Conservation (phyloP, 2,113 vertebrate genomes). For the Neoarius graeffei region DNA sequence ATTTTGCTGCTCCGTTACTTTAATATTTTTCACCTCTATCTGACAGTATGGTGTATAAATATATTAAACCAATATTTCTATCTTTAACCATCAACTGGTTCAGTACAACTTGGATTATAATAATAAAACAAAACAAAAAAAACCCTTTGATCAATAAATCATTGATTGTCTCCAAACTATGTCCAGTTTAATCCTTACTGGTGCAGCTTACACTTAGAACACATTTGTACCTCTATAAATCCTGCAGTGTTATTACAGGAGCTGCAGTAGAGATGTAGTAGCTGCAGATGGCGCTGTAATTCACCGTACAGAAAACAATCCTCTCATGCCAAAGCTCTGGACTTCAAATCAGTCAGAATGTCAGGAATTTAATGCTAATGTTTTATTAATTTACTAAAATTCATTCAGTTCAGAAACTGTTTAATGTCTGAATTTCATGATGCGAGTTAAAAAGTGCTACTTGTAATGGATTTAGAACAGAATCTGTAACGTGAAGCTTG, state of each 20-base stretch:
- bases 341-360: not conserved
- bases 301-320: not conserved
- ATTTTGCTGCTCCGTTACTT: not conserved
- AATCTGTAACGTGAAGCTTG: not conserved
- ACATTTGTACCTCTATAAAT: not conserved
- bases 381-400: not conserved
- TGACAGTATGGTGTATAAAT: not conserved
- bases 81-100: not conserved
- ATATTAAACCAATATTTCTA: too few relatives aligned
- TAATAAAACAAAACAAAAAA: not conserved
- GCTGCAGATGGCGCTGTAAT: slow-evolving; percentile 15
- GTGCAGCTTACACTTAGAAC: not conserved
- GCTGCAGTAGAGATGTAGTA: not conserved
- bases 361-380: not conserved
- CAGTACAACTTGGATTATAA: not conserved
- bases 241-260: too few relatives aligned
- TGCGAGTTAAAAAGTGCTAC: not conserved
- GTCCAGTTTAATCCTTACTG: not conserved
- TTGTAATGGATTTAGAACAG: too few relatives aligned
- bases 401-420: too few relatives aligned
- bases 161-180: not conserved
- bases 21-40: not conserved
- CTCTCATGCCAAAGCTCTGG: not conserved
- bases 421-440: not conserved
- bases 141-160: not conserved